phyloP scores from a whole-genome alignment of 2,888 invertebrate species.

The Octodonta nipae region DNA sequence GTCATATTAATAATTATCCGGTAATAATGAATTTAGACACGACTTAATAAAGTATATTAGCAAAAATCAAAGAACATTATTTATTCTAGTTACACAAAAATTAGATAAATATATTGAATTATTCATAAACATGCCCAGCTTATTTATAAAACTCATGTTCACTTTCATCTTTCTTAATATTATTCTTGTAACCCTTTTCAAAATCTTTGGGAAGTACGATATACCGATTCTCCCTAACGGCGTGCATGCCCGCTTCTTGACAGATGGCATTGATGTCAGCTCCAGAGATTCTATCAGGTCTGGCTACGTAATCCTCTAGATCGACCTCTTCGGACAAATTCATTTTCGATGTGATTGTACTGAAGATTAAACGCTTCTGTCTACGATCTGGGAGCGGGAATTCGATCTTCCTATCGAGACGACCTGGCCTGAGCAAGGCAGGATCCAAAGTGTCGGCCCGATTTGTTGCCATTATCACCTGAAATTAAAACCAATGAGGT shows the following conservation, averaged over 20 bases:
- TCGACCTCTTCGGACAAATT: constrained; percentile 97
- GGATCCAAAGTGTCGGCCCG: constrained; percentile 97
- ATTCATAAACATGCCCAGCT: too few relatives aligned
- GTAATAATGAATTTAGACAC: too few relatives aligned
- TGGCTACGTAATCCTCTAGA: constrained; percentile 94
- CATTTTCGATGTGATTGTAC: constrained; percentile 94
- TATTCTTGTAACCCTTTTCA: constrained; percentile 99
- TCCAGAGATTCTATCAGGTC: constrained; percentile 96
- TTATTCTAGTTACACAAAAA: constrained; percentile 3
- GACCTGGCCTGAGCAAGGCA: constrained; percentile 86
- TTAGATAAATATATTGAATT: constrained; percentile 2
- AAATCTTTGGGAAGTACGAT: constrained; percentile 98
- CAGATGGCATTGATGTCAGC: constrained; percentile 99
- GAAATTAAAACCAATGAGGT: constrained; percentile 10
- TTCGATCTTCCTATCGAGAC: constrained; percentile 96
- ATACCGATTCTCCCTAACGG: constrained; percentile 96
- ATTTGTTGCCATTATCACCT: constrained; percentile 88
- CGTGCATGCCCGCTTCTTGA: constrained; percentile 99
- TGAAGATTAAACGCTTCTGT: constrained; percentile 92
- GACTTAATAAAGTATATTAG: too few relatives aligned
- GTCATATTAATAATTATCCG: too few relatives aligned
- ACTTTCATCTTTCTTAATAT: constrained; percentile 97
- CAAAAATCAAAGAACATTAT: too few relatives aligned
- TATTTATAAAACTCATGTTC: constrained; percentile 99
- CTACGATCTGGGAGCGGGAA: constrained; percentile 89